Conservation (phyloP, 2,888 invertebrate genomes). For the Adelognathus sp. region DNA sequence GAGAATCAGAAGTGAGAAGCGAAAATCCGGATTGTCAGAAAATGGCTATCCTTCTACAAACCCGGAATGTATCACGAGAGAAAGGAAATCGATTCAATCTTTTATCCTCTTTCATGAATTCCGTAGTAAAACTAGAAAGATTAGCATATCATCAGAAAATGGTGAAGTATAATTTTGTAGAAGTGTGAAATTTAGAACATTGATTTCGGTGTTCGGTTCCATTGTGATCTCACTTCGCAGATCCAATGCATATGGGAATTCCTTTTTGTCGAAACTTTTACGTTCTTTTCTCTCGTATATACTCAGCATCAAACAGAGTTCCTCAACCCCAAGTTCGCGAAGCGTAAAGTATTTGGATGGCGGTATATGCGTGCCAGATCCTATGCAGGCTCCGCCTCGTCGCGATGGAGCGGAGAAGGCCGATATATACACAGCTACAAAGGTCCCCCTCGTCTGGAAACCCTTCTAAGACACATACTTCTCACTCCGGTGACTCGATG, state of each 20-base stretch:
- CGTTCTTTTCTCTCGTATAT: neutral
- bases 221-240: neutral
- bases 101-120: neutral
- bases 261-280: neutral
- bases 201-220: too few relatives aligned
- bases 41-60: neutral
- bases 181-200: too few relatives aligned
- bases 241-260: neutral
- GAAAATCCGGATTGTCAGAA: constrained; percentile 6
- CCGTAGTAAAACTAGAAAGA: too few relatives aligned
- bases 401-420: neutral
- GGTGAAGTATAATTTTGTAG: too few relatives aligned
- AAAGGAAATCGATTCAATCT: neutral
- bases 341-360: constrained; percentile 21
- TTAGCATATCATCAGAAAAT: too few relatives aligned
- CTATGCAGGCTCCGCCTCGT: neutral
- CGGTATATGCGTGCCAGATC: constrained; percentile 3
- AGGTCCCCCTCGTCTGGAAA: neutral
- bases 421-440: neutral
- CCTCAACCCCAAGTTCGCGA: neutral
- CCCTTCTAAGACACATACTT: constrained; percentile 25
- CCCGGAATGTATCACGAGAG: constrained; percentile 4
- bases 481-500: constrained; percentile 24
- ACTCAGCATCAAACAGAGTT: neutral
- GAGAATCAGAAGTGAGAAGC: constrained; percentile 16